A percentile compares a stretch with the other conserved stretches of the same genome.
These are phyloP conservation scores for Ranitomeya imitator DNA, from an alignment of 2,113 vertebrate species.

Conservation along the genomic window DNA sequence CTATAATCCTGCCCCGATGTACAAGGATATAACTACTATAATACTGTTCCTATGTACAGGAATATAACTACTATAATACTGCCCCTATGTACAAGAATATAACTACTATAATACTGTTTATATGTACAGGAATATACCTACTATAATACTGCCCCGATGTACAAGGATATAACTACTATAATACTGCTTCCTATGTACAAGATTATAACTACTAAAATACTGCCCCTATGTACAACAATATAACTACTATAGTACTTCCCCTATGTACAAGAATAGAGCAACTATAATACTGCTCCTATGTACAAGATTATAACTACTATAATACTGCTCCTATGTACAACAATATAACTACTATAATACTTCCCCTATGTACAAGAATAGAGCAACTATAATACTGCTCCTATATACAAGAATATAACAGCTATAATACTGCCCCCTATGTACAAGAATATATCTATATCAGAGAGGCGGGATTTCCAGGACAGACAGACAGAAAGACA, in stretches of 20 bases:
- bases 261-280: not conserved
- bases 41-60: not conserved
- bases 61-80: not conserved
- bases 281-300: not conserved
- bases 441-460: too few relatives aligned
- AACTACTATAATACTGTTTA: not conserved
- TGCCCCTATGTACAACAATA: not conserved
- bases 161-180: too few relatives aligned
- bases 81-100: not conserved
- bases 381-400: not conserved
- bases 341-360: not conserved
- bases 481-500: too few relatives aligned
- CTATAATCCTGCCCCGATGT: too few relatives aligned
- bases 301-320: too few relatives aligned
- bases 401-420: not conserved
- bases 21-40: not conserved
- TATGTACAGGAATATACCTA: not conserved
- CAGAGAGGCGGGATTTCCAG: too few relatives aligned
- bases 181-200: too few relatives aligned
- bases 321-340: too few relatives aligned
- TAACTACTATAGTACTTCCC: not conserved
- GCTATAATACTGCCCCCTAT: not conserved
- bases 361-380: not conserved
- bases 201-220: not conserved
- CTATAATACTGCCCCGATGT: too few relatives aligned